Percentiles rank a stretch among this genome's conserved stretches.
Evolutionary conservation across 2,888 invertebrate species (phyloP).

Genomic region (Elysia crispata): DNA sequence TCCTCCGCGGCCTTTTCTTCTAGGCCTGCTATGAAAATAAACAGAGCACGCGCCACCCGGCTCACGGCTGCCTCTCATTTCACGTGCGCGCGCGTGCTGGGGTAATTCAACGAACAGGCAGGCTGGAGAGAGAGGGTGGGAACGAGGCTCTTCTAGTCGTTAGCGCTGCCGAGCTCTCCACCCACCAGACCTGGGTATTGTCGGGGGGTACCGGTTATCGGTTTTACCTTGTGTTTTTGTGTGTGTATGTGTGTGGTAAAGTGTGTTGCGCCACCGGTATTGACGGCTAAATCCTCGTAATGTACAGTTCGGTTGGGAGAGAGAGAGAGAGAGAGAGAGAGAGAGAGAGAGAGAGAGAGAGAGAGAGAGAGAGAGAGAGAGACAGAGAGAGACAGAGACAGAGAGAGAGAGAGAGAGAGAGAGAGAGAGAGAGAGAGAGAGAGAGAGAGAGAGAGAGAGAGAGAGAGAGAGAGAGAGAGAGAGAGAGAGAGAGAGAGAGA

Average conservation of each 20-base stretch:
- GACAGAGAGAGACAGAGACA: no score
- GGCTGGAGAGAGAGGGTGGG: neutral
- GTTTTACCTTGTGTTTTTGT: slow-evolving; percentile 2
- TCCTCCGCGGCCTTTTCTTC: neutral
- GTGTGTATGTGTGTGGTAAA: slow-evolving; percentile 6
- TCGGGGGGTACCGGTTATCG: neutral
- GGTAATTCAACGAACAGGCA: slow-evolving; percentile 37
- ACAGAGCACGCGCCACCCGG: slow-evolving; percentile 37
- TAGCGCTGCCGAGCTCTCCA: no score
- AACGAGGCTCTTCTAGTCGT: no score
- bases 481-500: slow-evolving; percentile 22
- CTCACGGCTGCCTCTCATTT: slow-evolving; percentile 24
- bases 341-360: no score
- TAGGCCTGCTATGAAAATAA: slow-evolving; percentile 37
- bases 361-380: no score
- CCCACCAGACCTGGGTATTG: no score
- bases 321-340: neutral
- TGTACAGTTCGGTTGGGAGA: neutral
- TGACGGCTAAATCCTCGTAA: neutral
- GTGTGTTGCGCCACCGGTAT: no score
- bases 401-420: slow-evolving; percentile 1
- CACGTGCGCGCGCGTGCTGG: slow-evolving; percentile 44
- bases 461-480: slow-evolving; percentile 15
- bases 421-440: neutral
- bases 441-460: neutral